phyloP scores from a whole-genome alignment of 2,797 vertebrate species.

The Mus minutoides region DNA sequence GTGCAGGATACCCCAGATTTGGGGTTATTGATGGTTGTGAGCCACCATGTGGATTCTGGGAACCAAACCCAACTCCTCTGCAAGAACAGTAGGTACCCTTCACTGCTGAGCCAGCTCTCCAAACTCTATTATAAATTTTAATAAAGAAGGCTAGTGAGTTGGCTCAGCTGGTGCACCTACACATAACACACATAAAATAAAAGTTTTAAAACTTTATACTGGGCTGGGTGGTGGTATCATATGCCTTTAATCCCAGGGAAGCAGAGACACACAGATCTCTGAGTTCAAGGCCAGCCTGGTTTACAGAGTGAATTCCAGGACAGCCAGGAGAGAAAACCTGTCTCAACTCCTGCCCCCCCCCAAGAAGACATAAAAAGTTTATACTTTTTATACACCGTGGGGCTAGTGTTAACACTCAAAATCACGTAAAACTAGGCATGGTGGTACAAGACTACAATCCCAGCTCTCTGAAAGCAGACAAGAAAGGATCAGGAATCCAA shows the following conservation, averaged over 20 bases:
- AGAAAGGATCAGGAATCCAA: neutral
- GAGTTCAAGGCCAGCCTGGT: neutral
- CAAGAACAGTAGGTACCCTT: neutral
- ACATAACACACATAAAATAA: neutral
- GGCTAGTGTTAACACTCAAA: neutral
- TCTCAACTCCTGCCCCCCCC: neutral
- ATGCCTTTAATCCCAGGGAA: neutral
- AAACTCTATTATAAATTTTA: neutral
- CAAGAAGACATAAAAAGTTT: neutral
- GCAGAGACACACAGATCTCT: neutral
- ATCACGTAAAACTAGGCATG: neutral
- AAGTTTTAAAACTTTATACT: neutral
- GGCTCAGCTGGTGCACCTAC: neutral
- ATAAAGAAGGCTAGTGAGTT: neutral
- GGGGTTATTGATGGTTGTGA: neutral
- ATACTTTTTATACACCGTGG: neutral
- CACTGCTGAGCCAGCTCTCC: neutral
- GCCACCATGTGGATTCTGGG: neutral
- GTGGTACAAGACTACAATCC: neutral
- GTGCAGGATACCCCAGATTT: neutral
- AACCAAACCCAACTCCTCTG: neutral
- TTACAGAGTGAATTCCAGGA: neutral
- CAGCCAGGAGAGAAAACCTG: neutral
- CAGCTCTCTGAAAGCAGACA: neutral
- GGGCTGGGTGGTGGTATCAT: neutral